Base-by-base conservation (phyloP, 2,888 invertebrate genomes). In the Aethes cnicana region DNA sequence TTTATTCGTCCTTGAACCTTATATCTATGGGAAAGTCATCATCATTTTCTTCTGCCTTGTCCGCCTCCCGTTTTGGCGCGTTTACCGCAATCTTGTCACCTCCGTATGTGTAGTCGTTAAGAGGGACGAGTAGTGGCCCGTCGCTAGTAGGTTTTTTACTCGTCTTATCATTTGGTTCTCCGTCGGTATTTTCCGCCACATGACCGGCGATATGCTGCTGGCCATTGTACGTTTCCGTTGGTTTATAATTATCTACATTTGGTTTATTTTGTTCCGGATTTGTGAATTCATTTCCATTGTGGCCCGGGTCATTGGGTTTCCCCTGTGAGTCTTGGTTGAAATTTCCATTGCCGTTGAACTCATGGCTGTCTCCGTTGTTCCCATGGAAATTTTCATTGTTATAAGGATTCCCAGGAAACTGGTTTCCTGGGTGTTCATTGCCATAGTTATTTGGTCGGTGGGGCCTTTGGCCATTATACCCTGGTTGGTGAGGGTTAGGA, bases 61-160 rank as follows among this genome's bases (percentile, higher is more conserved):
- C 67, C 0, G 76, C 73, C 35, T 86, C 81, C 53, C 81, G 67
- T 66, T 87, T 86, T 2, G 86, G 87, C 9, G 73, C 76, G 46
- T 69, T 76, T 14, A 72, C 66, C 37, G 75, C 71, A 23, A 71
- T 73, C 59, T 76, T 77, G 43, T 77, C 77, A 30, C 72, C 77
- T 2, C 66, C 71, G 50, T 82, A 81, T 0, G 64, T 55, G 41
- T 75, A 77, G 35, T 77, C 69, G 39, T 78, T 75, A 2, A 88
- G 72, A 12, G 86, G 83, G 12, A 88, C 68, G 49, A 78, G 77
- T 2, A 79, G 59, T 4, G 87, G 84, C 14, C 49, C 57, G 53
- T 73, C 74, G n/a, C 68, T 64, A 2, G 66, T 62, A 7, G 77
- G 71, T 46, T 73, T 74, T 54, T 74, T 70, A 0, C 74, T 79